Base-by-base conservation (phyloP, 2,797 vertebrate genomes). In the Myoxocephalus aenaeus region DNA sequence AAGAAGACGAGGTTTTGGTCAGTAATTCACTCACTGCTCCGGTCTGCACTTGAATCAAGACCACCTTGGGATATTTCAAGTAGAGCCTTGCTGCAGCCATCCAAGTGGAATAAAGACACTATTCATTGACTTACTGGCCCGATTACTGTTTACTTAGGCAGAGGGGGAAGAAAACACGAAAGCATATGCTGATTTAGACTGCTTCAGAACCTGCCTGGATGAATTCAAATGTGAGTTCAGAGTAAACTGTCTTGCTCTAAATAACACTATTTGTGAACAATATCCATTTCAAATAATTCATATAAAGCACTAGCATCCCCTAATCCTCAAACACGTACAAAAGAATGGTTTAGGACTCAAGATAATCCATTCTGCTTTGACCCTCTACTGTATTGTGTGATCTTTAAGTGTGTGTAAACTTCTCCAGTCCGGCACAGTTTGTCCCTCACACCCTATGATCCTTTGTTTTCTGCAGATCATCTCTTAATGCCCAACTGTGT, bases 111-210 rank as follows among this genome's bases (percentile, higher is more conserved):
- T 93, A 93, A 93, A 93, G 93, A 90, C 91, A 87, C 88, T 58
- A 93, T 94, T 94, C 92, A 94, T 75, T 82, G 85, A 79, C 85
- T 84, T 32, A 36, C 86, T 90, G 90, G 88, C 90, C 69, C 15
- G 8, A 83, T 82, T 74, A 40, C 82, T 92, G 90, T 93, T 92
- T 89, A 92, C 87, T 90, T 84, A 88, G 82, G 88, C 74, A 74
- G 80, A 78, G 73, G 72, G 79, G 78, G 90, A 84, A 82, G 82
- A 90, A 93, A 92, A 91, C 89, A 92, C 53, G 80, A 92, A 93
- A 93, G 93, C 90, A 92, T 85, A 70, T 88, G 85, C 87, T 87
- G 88, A 87, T 91, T 92, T 89, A 84, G 86, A 83, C 77, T 53
- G 56, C 79, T 72, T 74, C 75, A 59, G 20, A 57, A 82, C 73